A percentile compares a stretch with the other conserved stretches of the same genome.
These are phyloP conservation scores for Halesus radiatus DNA, from an alignment of 1,140 invertebrate genomes.

Conservation along the genomic window DNA sequence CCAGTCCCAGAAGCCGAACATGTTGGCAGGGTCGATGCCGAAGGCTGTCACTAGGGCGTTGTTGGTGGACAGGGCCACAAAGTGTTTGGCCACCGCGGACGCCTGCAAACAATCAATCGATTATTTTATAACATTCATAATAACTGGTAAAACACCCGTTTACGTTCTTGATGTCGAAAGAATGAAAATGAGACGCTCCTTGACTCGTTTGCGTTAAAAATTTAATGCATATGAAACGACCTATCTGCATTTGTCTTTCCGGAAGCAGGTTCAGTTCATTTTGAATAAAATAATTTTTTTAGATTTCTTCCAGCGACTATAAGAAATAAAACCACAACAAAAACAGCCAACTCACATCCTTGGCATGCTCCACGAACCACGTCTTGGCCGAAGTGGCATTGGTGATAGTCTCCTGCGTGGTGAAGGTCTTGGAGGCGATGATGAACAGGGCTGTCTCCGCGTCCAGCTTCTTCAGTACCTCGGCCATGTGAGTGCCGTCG, in stretches of 20 bases:
- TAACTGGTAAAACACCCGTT: no score
- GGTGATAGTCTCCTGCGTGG: conserved; percentile 99
- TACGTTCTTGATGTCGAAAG: no score
- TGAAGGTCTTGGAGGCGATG: conserved; percentile 99
- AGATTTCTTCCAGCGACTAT: no score
- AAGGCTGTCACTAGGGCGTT: conserved; percentile 93
- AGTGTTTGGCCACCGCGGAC: conserved; percentile 93
- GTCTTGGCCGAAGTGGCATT: conserved; percentile 97
- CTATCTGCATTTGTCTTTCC: no score
- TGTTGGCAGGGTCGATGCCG: conserved; percentile 96
- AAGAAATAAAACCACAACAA: no score
- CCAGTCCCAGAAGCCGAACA: conserved; percentile 99
- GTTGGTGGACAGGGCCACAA: conserved; percentile 98
- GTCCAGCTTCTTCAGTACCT: conserved; percentile 91
- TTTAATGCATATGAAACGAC: no score
- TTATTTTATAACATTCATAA: neutral
- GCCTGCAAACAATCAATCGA: conserved; percentile 71
- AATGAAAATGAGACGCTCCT: no score
- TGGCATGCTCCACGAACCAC: conserved; percentile 92
- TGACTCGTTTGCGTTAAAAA: no score
- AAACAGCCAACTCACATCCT: conserved; percentile 88
- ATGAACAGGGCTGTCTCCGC: conserved; percentile 97
- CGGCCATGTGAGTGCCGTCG: conserved; percentile 97
- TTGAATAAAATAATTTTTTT: no score
- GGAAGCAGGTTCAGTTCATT: no score